phyloP scores from a whole-genome alignment of 2,888 invertebrate genomes.

The Tenthredo amoena region DNA sequence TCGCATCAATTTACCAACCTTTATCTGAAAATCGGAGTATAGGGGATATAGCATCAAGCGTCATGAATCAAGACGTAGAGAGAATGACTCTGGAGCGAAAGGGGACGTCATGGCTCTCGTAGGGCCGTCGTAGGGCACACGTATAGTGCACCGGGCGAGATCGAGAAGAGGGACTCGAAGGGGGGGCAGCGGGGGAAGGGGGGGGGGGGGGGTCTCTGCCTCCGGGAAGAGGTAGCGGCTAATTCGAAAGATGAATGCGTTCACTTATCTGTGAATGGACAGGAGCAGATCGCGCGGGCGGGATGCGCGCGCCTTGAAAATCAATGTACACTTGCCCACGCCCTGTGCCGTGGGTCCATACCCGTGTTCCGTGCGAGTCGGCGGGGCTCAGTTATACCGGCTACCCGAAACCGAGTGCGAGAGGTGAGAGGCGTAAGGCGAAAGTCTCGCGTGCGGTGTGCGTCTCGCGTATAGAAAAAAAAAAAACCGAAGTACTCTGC shows the following conservation, averaged over 20 bases:
- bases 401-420: constrained; percentile 46
- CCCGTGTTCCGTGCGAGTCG: constrained; percentile 38
- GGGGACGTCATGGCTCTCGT: background rate
- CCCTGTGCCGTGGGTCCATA: constrained; percentile 52
- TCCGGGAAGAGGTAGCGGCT: constrained; percentile 51
- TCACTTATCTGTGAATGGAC: constrained; percentile 51
- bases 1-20: background rate
- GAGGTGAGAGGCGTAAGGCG: constrained; percentile 8
- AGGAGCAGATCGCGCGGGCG: constrained; percentile 52
- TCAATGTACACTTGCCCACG: constrained; percentile 53
- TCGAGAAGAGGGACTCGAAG: background rate
- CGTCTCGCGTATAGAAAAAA: constrained; percentile 21
- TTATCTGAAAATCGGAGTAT: background rate
- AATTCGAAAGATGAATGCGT: constrained; percentile 51
- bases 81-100: constrained; percentile 1
- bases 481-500: background rate
- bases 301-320: constrained; percentile 52
- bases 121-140: background rate
- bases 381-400: constrained; percentile 51
- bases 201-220: constrained; percentile 4
- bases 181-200: background rate
- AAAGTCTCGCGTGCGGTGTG: constrained; percentile 40
- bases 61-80: background rate
- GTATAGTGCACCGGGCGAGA: background rate
- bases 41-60: background rate